These are phyloP conservation scores for Pseudochaenichthys georgianus DNA, from an alignment of 2,797 vertebrate genomes.

Conservation along the genomic window DNA sequence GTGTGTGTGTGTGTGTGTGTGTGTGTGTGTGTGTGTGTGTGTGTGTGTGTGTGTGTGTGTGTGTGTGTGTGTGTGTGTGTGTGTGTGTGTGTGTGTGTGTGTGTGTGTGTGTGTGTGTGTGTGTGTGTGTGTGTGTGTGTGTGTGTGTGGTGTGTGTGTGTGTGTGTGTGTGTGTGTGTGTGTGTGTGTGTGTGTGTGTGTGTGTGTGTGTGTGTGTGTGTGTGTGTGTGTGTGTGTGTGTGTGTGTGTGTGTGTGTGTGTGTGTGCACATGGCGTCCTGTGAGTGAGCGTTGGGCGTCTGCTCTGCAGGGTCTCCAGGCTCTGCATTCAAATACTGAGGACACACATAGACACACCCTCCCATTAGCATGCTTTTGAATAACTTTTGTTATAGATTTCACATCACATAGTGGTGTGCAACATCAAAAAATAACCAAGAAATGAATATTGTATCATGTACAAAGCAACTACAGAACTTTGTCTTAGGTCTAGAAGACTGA, in stretches of 20 bases:
- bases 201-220: too few species aligned
- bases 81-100: too few species aligned
- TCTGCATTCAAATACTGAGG: conserved; percentile 38
- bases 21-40: too few species aligned
- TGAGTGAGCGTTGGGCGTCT: conserved; percentile 18
- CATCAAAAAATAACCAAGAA: neutral
- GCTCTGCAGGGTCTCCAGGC: conserved; percentile 49
- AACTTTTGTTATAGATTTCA: neutral
- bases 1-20: too few species aligned
- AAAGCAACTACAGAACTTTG: neutral
- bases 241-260: conserved; percentile 18
- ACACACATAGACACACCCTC: neutral
- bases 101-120: too few species aligned
- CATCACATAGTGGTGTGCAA: neutral
- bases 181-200: too few species aligned
- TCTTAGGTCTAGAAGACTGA: neutral
- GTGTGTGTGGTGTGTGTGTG: too few species aligned
- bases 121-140: too few species aligned
- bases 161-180: too few species aligned
- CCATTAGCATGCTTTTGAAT: conserved; percentile 34
- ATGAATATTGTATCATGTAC: neutral
- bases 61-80: too few species aligned
- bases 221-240: too few species aligned
- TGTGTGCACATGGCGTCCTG: conserved; percentile 9
- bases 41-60: too few species aligned